These are phyloP conservation scores for Sigmodon hispidus DNA, from an alignment of 2,113 vertebrate species.

Conservation along the genomic window DNA sequence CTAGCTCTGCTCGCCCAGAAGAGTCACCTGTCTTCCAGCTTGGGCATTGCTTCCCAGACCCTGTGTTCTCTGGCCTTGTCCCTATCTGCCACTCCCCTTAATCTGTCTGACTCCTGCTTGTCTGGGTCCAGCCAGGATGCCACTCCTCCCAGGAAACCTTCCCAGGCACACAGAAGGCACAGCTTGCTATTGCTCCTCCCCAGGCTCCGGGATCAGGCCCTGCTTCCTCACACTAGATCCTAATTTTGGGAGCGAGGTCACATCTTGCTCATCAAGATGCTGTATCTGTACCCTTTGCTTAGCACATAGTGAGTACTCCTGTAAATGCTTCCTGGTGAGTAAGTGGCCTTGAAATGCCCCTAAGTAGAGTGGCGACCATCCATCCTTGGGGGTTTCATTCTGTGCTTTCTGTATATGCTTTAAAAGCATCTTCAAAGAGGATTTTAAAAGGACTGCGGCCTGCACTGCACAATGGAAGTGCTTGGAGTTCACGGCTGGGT, in stretches of 20 bases:
- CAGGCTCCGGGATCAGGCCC: background rate
- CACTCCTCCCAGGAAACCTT: background rate
- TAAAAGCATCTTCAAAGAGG: constrained; percentile 55
- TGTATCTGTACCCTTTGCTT: background rate
- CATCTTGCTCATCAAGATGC: background rate
- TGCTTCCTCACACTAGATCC: background rate
- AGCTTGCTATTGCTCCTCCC: background rate
- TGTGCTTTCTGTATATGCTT: constrained; percentile 35
- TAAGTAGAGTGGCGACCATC: background rate
- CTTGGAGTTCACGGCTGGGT: background rate
- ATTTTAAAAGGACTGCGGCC: background rate
- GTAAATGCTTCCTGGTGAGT: background rate
- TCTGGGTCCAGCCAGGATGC: background rate
- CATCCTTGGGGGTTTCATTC: background rate
- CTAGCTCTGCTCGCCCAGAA: background rate
- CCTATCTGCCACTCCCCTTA: background rate
- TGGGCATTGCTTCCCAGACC: background rate
- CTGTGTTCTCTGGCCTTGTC: background rate
- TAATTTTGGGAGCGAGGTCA: background rate
- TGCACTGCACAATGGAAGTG: background rate
- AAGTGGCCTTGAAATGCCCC: background rate
- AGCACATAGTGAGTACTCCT: background rate
- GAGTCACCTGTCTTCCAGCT: background rate
- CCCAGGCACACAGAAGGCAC: background rate
- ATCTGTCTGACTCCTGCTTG: background rate